phyloP scores from a whole-genome alignment of 2,113 vertebrate species.

The Pelvicachromis taeniatus region DNA sequence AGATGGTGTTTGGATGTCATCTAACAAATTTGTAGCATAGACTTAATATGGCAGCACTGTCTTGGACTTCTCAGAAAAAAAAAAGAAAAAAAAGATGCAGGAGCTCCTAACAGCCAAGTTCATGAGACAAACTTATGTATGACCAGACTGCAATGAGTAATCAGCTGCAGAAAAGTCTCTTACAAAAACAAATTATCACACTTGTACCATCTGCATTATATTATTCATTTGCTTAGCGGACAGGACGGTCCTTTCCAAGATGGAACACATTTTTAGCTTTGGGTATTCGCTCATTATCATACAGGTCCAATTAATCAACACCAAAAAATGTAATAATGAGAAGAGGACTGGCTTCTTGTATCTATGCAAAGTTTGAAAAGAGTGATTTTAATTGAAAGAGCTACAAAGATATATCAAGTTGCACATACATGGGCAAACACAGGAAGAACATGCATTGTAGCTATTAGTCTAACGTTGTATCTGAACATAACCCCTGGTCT shows the following conservation, averaged over 20 bases:
- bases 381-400: slow-evolving; percentile 3
- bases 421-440: slow-evolving; percentile 25
- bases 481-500: neutral
- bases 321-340: slow-evolving; percentile 29
- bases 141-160: slow-evolving; percentile 37
- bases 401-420: slow-evolving; percentile 26
- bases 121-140: slow-evolving; percentile 48
- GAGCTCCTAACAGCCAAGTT: slow-evolving; percentile 30
- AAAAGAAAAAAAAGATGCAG: neutral
- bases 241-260: neutral
- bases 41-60: slow-evolving; percentile 9
- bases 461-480: slow-evolving; percentile 9
- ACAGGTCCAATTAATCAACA: slow-evolving; percentile 41
- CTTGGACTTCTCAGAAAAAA: slow-evolving; percentile 21
- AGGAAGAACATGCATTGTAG: neutral
- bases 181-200: slow-evolving; percentile 30
- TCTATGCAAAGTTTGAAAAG: neutral
- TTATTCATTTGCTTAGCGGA: slow-evolving; percentile 44
- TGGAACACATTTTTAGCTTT: neutral
- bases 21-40: slow-evolving; percentile 19
- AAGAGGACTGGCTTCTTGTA: neutral
- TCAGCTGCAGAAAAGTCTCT: slow-evolving; percentile 17
- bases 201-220: slow-evolving; percentile 44
- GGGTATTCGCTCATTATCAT: slow-evolving; percentile 9
- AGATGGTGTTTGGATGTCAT: slow-evolving; percentile 58